Conservation (phyloP, 2,888 invertebrate species). For the Lochmaea crataegi region DNA sequence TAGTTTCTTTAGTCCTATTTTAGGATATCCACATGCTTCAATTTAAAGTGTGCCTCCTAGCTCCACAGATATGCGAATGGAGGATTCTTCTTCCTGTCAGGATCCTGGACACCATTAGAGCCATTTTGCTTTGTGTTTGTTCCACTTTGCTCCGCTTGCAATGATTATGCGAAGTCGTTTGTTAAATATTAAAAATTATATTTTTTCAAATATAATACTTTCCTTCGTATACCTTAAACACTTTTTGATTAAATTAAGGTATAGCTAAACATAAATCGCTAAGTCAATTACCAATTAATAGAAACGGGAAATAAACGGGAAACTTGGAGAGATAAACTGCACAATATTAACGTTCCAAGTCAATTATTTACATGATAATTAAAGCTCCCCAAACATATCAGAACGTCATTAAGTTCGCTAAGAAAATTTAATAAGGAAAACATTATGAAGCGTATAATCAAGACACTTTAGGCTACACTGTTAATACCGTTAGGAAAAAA, state of each 20-base stretch:
- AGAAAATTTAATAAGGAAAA: constrained; percentile 60
- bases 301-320: constrained; percentile 52
- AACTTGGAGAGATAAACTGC: constrained; percentile 54
- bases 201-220: too few species aligned
- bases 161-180: too few species aligned
- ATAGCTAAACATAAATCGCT: constrained; percentile 31
- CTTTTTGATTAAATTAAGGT: constrained; percentile 13
- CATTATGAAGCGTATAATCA: constrained; percentile 56
- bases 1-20: too few species aligned
- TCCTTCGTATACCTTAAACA: not conserved
- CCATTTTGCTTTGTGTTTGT: too few species aligned
- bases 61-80: too few species aligned
- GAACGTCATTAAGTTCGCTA: constrained; percentile 57
- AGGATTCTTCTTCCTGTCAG: too few species aligned
- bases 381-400: constrained; percentile 57
- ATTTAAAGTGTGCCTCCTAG: too few species aligned
- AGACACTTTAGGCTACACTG: constrained; percentile 47
- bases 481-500: constrained; percentile 20
- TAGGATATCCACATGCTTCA: too few species aligned
- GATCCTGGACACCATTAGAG: too few species aligned
- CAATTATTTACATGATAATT: constrained; percentile 60
- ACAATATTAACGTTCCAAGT: constrained; percentile 58
- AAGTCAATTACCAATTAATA: constrained; percentile 49
- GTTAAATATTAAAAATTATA: too few species aligned
- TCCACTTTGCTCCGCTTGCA: too few species aligned